Conservation (phyloP, 2,797 vertebrate species). For the Anomalospiza imberbis region DNA sequence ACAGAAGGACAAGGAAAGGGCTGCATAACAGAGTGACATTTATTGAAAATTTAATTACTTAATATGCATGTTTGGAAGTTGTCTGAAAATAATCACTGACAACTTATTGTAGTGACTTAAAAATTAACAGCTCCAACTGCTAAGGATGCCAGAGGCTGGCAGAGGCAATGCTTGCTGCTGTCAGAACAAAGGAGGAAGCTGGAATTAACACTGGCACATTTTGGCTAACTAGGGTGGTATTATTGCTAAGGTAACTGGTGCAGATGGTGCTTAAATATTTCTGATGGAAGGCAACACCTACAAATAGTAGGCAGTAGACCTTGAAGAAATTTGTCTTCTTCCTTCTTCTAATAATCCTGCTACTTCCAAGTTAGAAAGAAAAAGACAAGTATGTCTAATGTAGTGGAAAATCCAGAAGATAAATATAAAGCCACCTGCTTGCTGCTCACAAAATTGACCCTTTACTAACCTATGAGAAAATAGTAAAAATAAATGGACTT, state of each 20-base stretch:
- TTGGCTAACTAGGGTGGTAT: background rate
- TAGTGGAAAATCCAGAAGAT: background rate
- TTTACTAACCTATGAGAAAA: background rate
- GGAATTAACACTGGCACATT: background rate
- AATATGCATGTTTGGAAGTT: slow-evolving; percentile 36
- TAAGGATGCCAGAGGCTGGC: background rate
- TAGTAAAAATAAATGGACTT: background rate
- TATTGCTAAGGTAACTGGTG: background rate
- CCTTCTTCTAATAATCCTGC: background rate
- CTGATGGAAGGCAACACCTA: background rate
- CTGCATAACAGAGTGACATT: background rate
- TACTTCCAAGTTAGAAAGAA: background rate
- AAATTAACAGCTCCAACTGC: background rate
- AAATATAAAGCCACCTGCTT: background rate
- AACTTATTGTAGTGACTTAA: background rate
- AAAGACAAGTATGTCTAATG: background rate
- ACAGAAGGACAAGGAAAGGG: slow-evolving; percentile 3
- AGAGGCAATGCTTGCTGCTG: background rate
- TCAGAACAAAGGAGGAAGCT: background rate
- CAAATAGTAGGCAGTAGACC: background rate
- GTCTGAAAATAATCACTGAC: background rate
- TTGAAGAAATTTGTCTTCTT: background rate
- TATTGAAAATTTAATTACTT: slow-evolving; percentile 43
- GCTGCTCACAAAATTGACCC: background rate
- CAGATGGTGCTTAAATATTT: background rate